Conservation (phyloP, 2,113 vertebrate genomes). For the Syrrhaptes paradoxus region DNA sequence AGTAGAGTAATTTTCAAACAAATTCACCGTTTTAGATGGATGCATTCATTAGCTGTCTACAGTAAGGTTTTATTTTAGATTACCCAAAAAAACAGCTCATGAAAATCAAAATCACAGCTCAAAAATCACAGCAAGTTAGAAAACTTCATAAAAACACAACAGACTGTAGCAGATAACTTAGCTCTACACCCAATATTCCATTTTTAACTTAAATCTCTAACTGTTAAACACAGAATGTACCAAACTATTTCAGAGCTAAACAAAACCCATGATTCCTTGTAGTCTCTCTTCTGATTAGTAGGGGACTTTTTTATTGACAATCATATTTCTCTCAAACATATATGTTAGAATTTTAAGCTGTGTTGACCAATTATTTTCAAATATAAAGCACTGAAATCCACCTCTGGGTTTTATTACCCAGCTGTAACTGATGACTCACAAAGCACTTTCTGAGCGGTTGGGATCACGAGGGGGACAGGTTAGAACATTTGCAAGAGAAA, state of each 20-base stretch:
- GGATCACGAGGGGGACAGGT: not conserved
- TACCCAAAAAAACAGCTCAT: not conserved
- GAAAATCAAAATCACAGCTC: not conserved
- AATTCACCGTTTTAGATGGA: not conserved
- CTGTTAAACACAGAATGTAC: not conserved
- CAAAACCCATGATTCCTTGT: not conserved
- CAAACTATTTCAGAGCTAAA: not conserved
- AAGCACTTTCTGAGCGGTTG: not conserved
- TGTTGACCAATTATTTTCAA: not conserved
- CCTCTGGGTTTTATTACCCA: not conserved
- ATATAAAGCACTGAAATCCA: not conserved
- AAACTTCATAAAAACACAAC: not conserved
- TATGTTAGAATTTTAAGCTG: not conserved
- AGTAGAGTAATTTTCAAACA: not conserved
- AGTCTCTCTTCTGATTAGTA: not conserved
- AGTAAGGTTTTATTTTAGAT: not conserved
- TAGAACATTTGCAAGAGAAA: not conserved
- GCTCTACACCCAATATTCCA: not conserved
- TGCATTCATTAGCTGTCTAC: not conserved
- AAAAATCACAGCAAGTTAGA: not conserved
- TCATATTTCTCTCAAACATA: not conserved
- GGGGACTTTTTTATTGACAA: not conserved
- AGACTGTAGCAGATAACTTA: not conserved
- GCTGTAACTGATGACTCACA: not conserved
- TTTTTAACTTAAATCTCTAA: not conserved